A percentile compares a stretch with the other conserved stretches of the same genome.
phyloP scores from a whole-genome alignment of 2,113 vertebrate genomes.

The Cryptomyrus ogoouensis region DNA sequence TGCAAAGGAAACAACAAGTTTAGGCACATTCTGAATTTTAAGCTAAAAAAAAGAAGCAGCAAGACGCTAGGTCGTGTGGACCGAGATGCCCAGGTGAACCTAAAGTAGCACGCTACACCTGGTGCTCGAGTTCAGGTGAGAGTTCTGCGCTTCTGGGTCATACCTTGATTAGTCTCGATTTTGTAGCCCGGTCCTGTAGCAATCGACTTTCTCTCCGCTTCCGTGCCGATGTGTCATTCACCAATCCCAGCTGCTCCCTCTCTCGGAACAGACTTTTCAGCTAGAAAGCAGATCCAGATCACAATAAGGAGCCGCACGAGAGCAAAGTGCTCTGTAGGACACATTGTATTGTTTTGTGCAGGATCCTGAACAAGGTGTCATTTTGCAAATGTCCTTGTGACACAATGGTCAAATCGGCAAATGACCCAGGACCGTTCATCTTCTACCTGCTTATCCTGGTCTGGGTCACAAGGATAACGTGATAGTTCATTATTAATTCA shows the following conservation, averaged over 20 bases:
- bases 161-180: constrained; percentile 47
- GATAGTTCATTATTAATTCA: background rate
- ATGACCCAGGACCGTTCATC: background rate
- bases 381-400: background rate
- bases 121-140: background rate
- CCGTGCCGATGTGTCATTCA: constrained; percentile 31
- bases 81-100: background rate
- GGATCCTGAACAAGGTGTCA: background rate
- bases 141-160: background rate
- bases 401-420: background rate
- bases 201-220: constrained; percentile 28
- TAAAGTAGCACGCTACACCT: background rate
- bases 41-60: background rate
- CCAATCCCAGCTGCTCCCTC: constrained; percentile 39
- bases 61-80: background rate
- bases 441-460: background rate
- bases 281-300: constrained; percentile 36
- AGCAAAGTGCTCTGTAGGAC: background rate
- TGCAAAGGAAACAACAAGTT: background rate
- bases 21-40: background rate
- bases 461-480: background rate
- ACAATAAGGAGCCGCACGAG: background rate
- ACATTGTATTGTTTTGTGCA: background rate
- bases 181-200: constrained; percentile 36
- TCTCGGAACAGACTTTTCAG: constrained; percentile 64